Evolutionary conservation across 2,797 vertebrate species (phyloP).

Genomic region (Calcarius lapponicus): DNA sequence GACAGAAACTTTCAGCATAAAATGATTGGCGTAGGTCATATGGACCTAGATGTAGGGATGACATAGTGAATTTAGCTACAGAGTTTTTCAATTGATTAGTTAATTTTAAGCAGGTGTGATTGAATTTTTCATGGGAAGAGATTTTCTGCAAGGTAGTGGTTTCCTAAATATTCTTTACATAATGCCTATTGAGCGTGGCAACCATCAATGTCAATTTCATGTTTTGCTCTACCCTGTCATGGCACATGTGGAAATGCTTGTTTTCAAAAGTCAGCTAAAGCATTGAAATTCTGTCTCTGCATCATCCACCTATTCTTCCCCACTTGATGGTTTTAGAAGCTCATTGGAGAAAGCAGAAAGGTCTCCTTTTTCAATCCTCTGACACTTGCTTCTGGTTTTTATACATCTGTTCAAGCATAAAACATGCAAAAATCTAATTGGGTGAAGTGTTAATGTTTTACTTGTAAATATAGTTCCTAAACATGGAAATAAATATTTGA

Average conservation of each 20-base stretch:
- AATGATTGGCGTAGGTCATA: background rate
- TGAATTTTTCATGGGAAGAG: background rate
- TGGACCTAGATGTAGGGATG: background rate
- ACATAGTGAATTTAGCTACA: background rate
- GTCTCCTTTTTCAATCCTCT: background rate
- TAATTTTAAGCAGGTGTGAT: background rate
- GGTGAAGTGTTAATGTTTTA: background rate
- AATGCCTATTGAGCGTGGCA: background rate
- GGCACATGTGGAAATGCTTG: background rate
- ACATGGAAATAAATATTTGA: background rate
- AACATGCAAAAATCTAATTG: background rate
- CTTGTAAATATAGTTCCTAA: background rate
- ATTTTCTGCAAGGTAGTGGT: background rate
- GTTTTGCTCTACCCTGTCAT: background rate
- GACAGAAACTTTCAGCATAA: background rate
- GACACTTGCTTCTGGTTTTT: background rate
- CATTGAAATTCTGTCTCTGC: background rate
- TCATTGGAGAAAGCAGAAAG: background rate
- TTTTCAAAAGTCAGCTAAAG: background rate
- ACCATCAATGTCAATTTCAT: background rate
- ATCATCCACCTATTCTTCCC: background rate
- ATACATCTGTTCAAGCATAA: background rate
- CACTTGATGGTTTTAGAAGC: background rate
- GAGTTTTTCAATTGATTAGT: background rate
- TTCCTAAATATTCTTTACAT: background rate